Evolutionary conservation across 2,797 vertebrate genomes (phyloP).

Genomic region (Bufotes viridis): DNA sequence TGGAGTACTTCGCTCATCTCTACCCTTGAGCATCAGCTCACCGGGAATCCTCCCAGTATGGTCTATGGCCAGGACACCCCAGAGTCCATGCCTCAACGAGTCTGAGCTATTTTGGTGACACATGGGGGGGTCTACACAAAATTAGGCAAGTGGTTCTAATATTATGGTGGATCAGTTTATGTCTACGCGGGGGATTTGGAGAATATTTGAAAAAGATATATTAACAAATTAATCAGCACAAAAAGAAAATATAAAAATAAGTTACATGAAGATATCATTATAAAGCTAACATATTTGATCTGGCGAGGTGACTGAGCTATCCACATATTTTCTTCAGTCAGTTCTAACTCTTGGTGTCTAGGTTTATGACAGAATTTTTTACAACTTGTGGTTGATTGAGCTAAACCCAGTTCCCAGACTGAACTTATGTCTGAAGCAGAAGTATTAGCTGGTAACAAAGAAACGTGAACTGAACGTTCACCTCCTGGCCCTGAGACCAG

Average conservation of each 20-base stretch:
- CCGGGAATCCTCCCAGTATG: no score
- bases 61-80: no score
- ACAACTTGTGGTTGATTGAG: neutral
- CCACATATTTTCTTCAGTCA: neutral
- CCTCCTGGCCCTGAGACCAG: neutral
- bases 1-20: no score
- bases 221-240: neutral
- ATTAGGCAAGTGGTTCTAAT: no score
- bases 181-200: neutral
- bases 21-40: no score
- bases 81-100: no score
- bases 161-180: no score
- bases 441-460: conserved; percentile 38
- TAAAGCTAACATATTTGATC: neutral
- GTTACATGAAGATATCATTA: neutral
- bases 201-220: no score
- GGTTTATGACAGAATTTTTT: neutral
- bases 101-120: no score
- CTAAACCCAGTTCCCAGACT: conserved; percentile 22
- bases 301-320: neutral
- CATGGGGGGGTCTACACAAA: no score
- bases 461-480: conserved; percentile 46
- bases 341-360: neutral
- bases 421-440: conserved; percentile 6
- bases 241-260: neutral